A percentile compares a stretch with the other conserved stretches of the same genome.
Evolutionary conservation across 2,113 vertebrate species (phyloP).

Genomic region (Puntigrus tetrazona): DNA sequence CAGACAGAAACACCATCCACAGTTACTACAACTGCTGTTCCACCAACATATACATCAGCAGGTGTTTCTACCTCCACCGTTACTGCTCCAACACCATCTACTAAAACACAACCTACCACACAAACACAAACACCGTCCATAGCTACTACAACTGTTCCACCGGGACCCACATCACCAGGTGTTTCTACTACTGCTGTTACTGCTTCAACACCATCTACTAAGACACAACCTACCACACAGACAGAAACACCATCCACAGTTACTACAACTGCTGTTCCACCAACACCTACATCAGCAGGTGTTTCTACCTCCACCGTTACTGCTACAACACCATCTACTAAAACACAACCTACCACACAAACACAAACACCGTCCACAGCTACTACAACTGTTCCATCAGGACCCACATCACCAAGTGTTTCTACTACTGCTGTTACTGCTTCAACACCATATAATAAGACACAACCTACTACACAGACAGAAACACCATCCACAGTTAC

Average conservation of each 20-base stretch:
- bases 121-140: conserved; percentile 14
- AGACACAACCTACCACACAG: not conserved
- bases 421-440: not conserved
- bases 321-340: not conserved
- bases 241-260: not conserved
- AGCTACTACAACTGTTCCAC: not conserved
- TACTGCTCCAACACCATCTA: not conserved
- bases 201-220: not conserved
- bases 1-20: not conserved
- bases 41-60: not conserved
- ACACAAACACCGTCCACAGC: not conserved
- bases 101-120: not conserved
- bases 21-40: not conserved
- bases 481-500: not conserved
- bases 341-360: not conserved
- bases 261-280: not conserved
- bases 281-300: not conserved
- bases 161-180: not conserved
- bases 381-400: not conserved
- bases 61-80: not conserved
- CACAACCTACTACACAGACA: not conserved
- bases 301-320: not conserved
- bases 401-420: not conserved
- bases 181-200: not conserved
- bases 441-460: not conserved